Conservation (phyloP, 2,888 invertebrate genomes). For the Micoletzkya japonica region DNA sequence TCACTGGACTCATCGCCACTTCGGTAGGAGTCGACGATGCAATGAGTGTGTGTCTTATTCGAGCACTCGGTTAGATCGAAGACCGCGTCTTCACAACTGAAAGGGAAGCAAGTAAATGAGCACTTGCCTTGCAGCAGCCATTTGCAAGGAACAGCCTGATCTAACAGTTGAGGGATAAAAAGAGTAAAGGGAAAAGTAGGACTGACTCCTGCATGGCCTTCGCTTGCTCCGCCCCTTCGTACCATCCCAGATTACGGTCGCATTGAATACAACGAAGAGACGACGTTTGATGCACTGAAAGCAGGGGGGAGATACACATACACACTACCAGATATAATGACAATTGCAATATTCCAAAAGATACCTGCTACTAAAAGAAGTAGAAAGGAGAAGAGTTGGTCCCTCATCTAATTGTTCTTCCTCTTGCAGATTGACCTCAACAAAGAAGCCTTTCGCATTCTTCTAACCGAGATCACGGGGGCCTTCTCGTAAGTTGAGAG, state of each 20-base stretch:
- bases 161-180: background rate
- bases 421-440: constrained; percentile 2
- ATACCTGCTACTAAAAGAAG: too few species aligned
- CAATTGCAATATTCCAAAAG: too few species aligned
- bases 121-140: too few species aligned
- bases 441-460: background rate
- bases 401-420: constrained; percentile 5
- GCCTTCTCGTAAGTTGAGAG: constrained; percentile 8
- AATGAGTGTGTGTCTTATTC: constrained; percentile 20
- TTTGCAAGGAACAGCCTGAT: too few species aligned
- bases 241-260: constrained; percentile 9
- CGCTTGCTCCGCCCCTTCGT: constrained; percentile 3
- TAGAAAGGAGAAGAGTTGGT: too few species aligned
- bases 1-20: constrained; percentile 3
- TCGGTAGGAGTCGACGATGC: constrained; percentile 21
- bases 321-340: too few species aligned
- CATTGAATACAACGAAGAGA: constrained; percentile 6
- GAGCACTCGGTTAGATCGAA: constrained; percentile 2
- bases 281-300: constrained; percentile 6
- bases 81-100: constrained; percentile 7
- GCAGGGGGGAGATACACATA: too few species aligned
- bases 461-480: constrained; percentile 2
- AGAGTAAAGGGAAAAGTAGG: background rate
- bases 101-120: background rate
- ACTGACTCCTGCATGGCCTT: constrained; percentile 1